Conservation (phyloP, 2,797 vertebrate genomes). For the Sebastes kiyomatsui region DNA sequence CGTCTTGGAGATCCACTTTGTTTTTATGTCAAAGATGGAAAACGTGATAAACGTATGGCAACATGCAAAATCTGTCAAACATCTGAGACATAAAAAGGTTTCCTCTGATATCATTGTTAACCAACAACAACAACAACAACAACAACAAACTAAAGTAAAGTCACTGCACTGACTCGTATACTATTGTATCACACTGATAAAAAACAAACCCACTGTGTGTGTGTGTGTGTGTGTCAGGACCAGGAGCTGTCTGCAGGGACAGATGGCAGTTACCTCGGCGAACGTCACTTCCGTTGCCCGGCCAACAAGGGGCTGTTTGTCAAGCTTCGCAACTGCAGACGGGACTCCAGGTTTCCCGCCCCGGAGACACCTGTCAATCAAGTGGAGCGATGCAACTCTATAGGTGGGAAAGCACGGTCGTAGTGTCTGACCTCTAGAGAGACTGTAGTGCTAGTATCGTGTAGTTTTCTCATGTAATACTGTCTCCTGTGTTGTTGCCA, state of each 20-base stretch:
- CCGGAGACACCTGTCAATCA: slow-evolving; percentile 82
- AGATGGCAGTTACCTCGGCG: slow-evolving; percentile 84
- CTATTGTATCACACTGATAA: background rate
- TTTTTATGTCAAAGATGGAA: background rate
- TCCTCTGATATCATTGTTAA: background rate
- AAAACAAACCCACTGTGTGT: background rate
- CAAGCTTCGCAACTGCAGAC: slow-evolving; percentile 83
- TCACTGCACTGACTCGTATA: no score
- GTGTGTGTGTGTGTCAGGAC: slow-evolving; percentile 70
- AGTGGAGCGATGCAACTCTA: slow-evolving; percentile 87
- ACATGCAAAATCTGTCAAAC: no score
- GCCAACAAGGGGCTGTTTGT: slow-evolving; percentile 87
- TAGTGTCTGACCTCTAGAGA: background rate
- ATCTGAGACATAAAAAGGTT: no score
- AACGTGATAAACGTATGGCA: background rate
- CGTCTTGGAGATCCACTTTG: background rate
- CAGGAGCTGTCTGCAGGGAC: slow-evolving; percentile 83
- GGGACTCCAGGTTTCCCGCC: slow-evolving; percentile 85
- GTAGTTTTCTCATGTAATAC: rapidly evolving
- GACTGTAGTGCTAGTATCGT: no score
- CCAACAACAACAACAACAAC: no score
- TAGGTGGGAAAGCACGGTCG: slow-evolving; percentile 66
- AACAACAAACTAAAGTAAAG: no score
- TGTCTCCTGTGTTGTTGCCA: slow-evolving; percentile 34
- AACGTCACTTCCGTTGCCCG: slow-evolving; percentile 84